phyloP scores from a whole-genome alignment of 2,797 vertebrate genomes.

The Cryptoblepharus egeriae region DNA sequence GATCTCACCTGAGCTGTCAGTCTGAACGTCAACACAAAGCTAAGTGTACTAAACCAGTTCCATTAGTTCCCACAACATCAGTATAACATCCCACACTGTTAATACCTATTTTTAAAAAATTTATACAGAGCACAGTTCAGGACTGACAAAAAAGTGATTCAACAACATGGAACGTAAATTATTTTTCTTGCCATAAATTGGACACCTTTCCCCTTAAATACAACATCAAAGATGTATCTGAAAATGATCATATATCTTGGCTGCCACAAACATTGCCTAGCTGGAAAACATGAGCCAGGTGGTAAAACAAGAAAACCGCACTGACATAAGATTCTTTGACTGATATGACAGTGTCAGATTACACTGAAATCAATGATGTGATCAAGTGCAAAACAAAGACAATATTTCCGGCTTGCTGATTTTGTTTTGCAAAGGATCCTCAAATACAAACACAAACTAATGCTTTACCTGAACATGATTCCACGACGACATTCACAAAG shows the following conservation, averaged over 20 bases:
- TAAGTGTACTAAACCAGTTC: background rate
- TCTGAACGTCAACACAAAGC: rapidly evolving
- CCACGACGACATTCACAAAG: background rate
- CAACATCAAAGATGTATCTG: background rate
- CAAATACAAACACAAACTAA: rapidly evolving
- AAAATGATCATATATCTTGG: background rate
- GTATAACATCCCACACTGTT: background rate
- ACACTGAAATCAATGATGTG: rapidly evolving
- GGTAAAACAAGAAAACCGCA: rapidly evolving
- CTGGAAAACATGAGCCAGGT: background rate
- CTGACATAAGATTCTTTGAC: background rate
- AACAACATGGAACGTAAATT: rapidly evolving
- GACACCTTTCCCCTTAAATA: rapidly evolving
- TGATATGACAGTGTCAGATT: rapidly evolving
- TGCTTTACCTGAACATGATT: slow-evolving; percentile 62
- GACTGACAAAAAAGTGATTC: rapidly evolving
- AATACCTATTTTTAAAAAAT: background rate
- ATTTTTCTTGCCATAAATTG: background rate
- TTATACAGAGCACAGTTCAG: background rate
- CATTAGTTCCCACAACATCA: rapidly evolving
- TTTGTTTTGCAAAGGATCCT: background rate
- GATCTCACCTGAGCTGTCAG: background rate
- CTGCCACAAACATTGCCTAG: background rate
- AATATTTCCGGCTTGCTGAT: background rate
- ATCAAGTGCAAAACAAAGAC: rapidly evolving